phyloP scores from a whole-genome alignment of 2,113 vertebrate genomes.

The Deroptyus accipitrinus region DNA sequence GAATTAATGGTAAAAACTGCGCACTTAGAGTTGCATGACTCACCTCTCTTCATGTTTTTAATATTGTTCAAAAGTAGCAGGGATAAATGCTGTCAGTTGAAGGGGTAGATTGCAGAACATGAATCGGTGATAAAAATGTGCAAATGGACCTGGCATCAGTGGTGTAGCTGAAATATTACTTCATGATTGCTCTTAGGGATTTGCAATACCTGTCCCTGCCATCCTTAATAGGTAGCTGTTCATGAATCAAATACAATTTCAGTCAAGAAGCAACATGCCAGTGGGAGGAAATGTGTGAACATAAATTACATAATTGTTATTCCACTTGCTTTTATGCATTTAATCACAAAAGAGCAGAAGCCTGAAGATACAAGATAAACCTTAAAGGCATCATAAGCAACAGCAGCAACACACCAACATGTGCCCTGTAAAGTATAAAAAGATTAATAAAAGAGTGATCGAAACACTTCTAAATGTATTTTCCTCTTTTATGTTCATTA shows the following conservation, averaged over 20 bases:
- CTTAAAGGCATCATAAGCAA: slow-evolving; percentile 23
- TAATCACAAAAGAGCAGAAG: slow-evolving; percentile 42
- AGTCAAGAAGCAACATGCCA: slow-evolving; percentile 21
- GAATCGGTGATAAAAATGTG: slow-evolving; percentile 44
- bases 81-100: slow-evolving; percentile 9
- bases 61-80: neutral
- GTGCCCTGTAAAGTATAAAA: neutral
- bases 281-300: slow-evolving; percentile 47
- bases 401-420: neutral
- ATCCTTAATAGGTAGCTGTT: slow-evolving; percentile 38
- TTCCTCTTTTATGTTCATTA: neutral
- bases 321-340: slow-evolving; percentile 24
- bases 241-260: slow-evolving; percentile 52
- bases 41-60: neutral
- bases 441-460: neutral
- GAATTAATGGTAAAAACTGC: neutral
- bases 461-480: neutral
- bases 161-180: slow-evolving; percentile 23
- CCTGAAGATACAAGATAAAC: slow-evolving; percentile 4
- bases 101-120: slow-evolving; percentile 1
- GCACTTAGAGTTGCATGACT: neutral
- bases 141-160: slow-evolving; percentile 33
- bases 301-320: slow-evolving; percentile 50
- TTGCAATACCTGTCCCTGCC: neutral
- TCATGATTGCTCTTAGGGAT: slow-evolving; percentile 10